Percentiles rank a stretch among this genome's conserved stretches.
Conservation (phyloP, 2,888 invertebrate species). For the Athetis lepigone region DNA sequence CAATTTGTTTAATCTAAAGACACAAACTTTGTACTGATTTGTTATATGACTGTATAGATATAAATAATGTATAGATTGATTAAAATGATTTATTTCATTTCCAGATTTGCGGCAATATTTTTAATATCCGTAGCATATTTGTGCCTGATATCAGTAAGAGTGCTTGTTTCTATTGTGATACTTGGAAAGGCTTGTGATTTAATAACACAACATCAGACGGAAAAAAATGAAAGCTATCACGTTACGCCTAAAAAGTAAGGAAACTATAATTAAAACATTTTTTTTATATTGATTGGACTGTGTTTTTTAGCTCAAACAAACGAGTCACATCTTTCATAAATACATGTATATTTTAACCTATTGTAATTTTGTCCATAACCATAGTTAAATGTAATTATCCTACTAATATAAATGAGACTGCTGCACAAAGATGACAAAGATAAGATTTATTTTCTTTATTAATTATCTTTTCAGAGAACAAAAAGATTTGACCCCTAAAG, state of each 20-base stretch:
- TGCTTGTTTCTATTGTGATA: slow-evolving; percentile 96
- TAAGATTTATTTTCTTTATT: neutral
- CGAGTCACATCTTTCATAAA: too few relatives aligned
- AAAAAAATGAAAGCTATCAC: slow-evolving; percentile 87
- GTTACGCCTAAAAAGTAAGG: slow-evolving; percentile 85
- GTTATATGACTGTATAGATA: too few relatives aligned
- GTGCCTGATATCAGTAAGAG: slow-evolving; percentile 93
- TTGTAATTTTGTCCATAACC: neutral
- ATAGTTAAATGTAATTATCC: neutral
- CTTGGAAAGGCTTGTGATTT: slow-evolving; percentile 97
- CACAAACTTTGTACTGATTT: too few relatives aligned
- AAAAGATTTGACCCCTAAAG: slow-evolving; percentile 78
- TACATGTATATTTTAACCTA: neutral
- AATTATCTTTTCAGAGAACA: slow-evolving; percentile 74
- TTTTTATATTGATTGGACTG: neutral
- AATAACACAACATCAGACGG: slow-evolving; percentile 93
- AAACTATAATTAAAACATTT: neutral
- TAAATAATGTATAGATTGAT: too few relatives aligned
- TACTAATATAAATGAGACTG: neutral
- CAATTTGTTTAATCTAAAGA: too few relatives aligned
- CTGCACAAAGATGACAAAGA: neutral
- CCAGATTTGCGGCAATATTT: slow-evolving; percentile 92
- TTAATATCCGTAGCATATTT: slow-evolving; percentile 94
- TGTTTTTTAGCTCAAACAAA: too few relatives aligned
- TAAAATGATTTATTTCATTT: slow-evolving; percentile 6